These are phyloP conservation scores for Lordiphosa stackelbergi DNA, from an alignment of 1,140 invertebrate genomes.

Conservation along the genomic window DNA sequence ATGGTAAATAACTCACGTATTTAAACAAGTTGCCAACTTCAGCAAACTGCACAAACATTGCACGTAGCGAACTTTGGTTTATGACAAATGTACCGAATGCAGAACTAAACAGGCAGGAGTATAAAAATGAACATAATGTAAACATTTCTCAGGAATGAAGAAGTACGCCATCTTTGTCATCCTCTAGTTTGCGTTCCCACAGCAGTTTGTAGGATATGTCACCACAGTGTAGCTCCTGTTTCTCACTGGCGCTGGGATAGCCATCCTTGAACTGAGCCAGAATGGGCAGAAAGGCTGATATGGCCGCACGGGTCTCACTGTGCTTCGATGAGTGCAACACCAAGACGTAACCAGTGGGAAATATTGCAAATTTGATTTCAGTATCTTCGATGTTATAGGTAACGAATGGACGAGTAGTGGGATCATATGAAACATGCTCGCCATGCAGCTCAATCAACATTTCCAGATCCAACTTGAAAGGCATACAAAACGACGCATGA, in stretches of 20 bases:
- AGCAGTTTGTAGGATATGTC: conserved; percentile 45
- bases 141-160: conserved; percentile 34
- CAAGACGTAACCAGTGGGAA: conserved; percentile 46
- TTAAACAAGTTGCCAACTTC: conserved; percentile 70
- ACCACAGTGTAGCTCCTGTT: conserved; percentile 3
- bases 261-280: conserved; percentile 33
- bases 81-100: conserved; percentile 58
- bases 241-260: conserved; percentile 26
- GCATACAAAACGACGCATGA: conserved; percentile 49
- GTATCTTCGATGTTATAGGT: conserved; percentile 36
- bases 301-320: conserved; percentile 40
- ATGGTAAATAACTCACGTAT: conserved; percentile 71
- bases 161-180: conserved; percentile 37
- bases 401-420: conserved; percentile 31
- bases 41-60: conserved; percentile 53
- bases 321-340: conserved; percentile 36
- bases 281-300: conserved; percentile 41
- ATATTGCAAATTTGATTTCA: conserved; percentile 38
- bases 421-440: conserved; percentile 24
- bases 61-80: conserved; percentile 70
- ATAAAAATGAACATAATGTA: conserved; percentile 2
- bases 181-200: conserved; percentile 50
- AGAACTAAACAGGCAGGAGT: conserved; percentile 16
- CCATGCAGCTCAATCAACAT: conserved; percentile 20
- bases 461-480: conserved; percentile 48